Base-by-base conservation (phyloP, 2,113 vertebrate species). In the Columba janthina region DNA sequence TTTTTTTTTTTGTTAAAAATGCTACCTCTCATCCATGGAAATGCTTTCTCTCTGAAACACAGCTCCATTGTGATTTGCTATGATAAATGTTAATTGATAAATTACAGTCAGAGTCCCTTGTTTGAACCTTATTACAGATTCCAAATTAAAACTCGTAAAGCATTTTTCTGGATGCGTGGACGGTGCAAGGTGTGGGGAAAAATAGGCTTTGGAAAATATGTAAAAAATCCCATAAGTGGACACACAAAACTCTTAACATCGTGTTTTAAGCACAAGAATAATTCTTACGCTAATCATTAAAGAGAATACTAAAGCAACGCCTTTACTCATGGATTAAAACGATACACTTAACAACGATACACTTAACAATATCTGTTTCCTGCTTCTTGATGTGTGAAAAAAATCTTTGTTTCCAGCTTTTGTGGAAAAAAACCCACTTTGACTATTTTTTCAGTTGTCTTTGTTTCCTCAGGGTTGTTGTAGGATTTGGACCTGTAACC, bases 41-140 rank as follows among this genome's bases (percentile, higher is more conserved):
- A 96, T 96, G 60, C 61, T 65, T 97, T 97, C 75, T 97, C 69
- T 26, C 76, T 90, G 86, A 91, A 94, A 92, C 90, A 79, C 81
- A 97, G 94, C 81, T 97, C 88, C 90, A 70, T 97, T 96, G 66
- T 96, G 93, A 93, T 96, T 97, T 98, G 80, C 90, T 95, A 73
- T 96, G 93, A 86, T 91, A 93, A 92, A 88, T 94, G 94, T 95
- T 96, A 98, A 97, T 97, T 97, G 96, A 94, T 95, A 98, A 98
- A 95, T 97, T 81, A 64, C 77, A 95, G 88, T 79, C 80, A 84
- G 46, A 69, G 32, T 91, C 53, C 95, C 74, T 92, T 96, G 42
- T 94, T 94, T 96, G 79, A 87, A 79, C 79, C 44, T 95, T 84
- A 89, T 96, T 97, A 94, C 70, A 79, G 78, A 84, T 94, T 95